phyloP scores from a whole-genome alignment of 1,140 invertebrate species.

The Muscidifurax raptorellus region DNA sequence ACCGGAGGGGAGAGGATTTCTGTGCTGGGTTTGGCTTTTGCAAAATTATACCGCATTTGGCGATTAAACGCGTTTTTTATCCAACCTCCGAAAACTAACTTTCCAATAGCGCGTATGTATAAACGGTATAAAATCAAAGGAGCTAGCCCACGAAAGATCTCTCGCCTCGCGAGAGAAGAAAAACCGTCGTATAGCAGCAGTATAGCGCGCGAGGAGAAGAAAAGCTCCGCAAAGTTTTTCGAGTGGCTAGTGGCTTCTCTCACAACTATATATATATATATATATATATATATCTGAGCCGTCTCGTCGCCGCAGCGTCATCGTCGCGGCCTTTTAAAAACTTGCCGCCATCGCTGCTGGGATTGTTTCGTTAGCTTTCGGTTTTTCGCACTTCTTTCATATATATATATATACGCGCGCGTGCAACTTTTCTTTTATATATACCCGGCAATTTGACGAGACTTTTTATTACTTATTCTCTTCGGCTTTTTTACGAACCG shows the following conservation, averaged over 20 bases:
- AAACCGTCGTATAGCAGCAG: not conserved
- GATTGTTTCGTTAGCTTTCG: conserved; percentile 49
- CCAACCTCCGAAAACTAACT: not conserved
- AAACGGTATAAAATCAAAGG: conserved; percentile 36
- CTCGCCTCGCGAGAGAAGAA: not conserved
- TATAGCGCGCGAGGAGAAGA: not conserved
- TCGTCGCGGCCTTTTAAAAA: conserved; percentile 35
- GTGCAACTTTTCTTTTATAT: conserved; percentile 40
- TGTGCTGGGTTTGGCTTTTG: too few species aligned
- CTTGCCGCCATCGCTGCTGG: not conserved
- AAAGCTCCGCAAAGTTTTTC: conserved; percentile 31
- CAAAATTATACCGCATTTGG: too few species aligned
- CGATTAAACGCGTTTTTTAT: too few species aligned
- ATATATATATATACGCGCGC: not conserved
- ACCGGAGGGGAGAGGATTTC: too few species aligned
- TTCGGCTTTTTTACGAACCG: not conserved
- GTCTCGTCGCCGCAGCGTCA: not conserved
- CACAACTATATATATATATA: not conserved
- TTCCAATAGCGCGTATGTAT: conserved; percentile 11
- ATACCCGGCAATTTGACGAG: conserved; percentile 20
- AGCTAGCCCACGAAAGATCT: not conserved
- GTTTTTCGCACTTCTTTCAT: conserved; percentile 40
- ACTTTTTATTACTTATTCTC: conserved; percentile 30
- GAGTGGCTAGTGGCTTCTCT: not conserved
- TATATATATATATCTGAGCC: not conserved